Evolutionary conservation across 2,113 vertebrate species (phyloP).

Genomic region (Aix galericulata): DNA sequence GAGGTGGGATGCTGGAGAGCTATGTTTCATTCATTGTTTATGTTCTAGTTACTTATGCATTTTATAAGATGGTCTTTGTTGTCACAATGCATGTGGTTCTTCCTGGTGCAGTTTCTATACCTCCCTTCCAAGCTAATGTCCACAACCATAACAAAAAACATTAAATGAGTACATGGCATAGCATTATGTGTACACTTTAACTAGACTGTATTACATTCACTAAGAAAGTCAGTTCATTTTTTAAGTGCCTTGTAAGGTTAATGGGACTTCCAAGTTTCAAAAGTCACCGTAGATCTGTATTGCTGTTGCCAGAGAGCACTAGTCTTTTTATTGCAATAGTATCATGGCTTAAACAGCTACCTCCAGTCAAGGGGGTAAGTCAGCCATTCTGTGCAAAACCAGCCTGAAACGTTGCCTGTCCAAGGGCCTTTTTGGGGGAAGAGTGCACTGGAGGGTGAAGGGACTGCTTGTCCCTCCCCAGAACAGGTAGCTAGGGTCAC

Average conservation of each 20-base stretch:
- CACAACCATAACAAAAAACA: rapidly evolving
- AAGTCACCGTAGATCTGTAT: neutral
- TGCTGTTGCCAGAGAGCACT: neutral
- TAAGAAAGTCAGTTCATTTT: neutral
- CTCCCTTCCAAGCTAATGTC: neutral
- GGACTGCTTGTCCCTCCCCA: neutral
- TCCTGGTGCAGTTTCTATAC: neutral
- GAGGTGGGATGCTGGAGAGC: neutral
- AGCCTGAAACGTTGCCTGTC: neutral
- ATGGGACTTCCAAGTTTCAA: neutral
- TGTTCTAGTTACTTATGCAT: neutral
- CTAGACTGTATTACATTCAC: neutral
- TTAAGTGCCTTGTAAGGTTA: neutral
- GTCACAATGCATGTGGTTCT: neutral
- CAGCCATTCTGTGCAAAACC: neutral
- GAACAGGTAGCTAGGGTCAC: neutral
- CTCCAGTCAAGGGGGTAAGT: neutral
- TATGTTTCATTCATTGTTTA: neutral
- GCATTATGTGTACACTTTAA: neutral
- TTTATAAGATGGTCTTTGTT: neutral
- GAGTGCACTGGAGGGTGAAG: neutral
- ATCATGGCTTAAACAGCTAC: neutral
- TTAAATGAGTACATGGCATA: neutral
- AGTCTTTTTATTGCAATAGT: neutral
- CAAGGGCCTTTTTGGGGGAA: neutral